Evolutionary conservation across 2,888 invertebrate genomes (phyloP), one percentile per base, ranked within the genome.

Genomic region (Artemia sinica): DNA sequence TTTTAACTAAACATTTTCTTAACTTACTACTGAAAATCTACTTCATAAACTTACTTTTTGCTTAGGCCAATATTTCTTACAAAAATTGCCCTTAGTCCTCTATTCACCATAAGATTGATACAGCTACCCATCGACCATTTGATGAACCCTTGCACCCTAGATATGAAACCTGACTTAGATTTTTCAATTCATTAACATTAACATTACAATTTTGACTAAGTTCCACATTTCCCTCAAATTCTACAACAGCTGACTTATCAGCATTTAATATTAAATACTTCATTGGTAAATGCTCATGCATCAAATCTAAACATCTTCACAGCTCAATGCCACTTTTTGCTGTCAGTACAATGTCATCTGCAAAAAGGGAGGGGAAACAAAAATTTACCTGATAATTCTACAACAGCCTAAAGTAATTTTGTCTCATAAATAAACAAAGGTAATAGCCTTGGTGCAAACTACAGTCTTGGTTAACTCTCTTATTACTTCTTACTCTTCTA

Each of bases 261-360:
- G n/a, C 52, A 52, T 52, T 52, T 52, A 52, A 52, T 11, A 52
- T n/a, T 52, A 52, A 52, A 11, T n/a, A 11, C 52, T 52, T 52
- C 52, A 11, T 11, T 11, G n/a, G 11, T 52, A 52, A n/a, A 52
- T 52, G n/a, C 11, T n/a, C 52, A 52, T 52, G n/a, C 52, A 52
- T 52, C n/a, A 52, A 52, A 52, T 52, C 52, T n/a, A 52, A 52
- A 11, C 11, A 52, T n/a, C n/a, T 52, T 52, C n/a, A 14, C 13
- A 52, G 52, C n/a, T 52, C 13, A n/a, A n/a, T 52, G n/a, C 52
- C 52, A 52, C 52, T 52, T 52, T 52, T 52, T 52, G 52, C 52
- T 52, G n/a, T 4, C 52, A 14, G 4, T 14, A 52, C 52, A n/a
- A 52, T 52, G n/a, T 52, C 52, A 52, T 52, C 52, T 14, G 52